phyloP scores from a whole-genome alignment of 2,888 invertebrate species.

The Abrostola tripartita region DNA sequence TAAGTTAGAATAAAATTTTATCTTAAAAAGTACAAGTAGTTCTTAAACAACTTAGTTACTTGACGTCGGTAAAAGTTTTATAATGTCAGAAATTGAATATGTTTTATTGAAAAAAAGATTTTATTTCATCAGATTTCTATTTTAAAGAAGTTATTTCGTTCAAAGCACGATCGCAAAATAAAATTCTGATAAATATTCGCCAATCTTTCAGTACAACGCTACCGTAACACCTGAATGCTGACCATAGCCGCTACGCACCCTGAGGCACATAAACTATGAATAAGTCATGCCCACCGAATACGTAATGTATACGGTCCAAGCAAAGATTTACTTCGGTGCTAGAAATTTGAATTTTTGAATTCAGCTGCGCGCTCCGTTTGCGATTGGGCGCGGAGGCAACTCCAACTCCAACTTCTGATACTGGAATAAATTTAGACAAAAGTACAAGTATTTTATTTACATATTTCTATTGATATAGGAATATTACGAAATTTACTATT shows the following conservation, averaged over 20 bases:
- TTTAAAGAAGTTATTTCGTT: neutral
- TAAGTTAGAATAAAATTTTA: no score
- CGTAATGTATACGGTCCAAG: slow-evolving; percentile 58
- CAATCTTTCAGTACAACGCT: slow-evolving; percentile 40
- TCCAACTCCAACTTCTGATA: slow-evolving; percentile 19
- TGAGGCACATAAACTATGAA: slow-evolving; percentile 62
- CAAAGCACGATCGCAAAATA: slow-evolving; percentile 12
- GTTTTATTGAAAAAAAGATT: no score
- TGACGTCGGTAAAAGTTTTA: no score
- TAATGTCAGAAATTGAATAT: no score
- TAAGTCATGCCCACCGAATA: slow-evolving; percentile 65
- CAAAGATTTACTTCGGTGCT: slow-evolving; percentile 56
- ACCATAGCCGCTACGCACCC: slow-evolving; percentile 57
- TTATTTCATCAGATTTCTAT: no score
- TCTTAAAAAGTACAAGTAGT: no score
- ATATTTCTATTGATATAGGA: slow-evolving; percentile 12
- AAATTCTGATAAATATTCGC: slow-evolving; percentile 41
- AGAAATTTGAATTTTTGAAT: slow-evolving; percentile 63
- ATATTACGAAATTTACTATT: neutral
- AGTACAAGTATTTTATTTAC: slow-evolving; percentile 19
- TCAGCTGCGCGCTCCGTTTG: slow-evolving; percentile 45
- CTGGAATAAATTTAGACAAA: slow-evolving; percentile 29
- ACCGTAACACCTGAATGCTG: slow-evolving; percentile 46
- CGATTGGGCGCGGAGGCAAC: slow-evolving; percentile 18
- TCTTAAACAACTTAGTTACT: no score